Evolutionary conservation across 2,113 vertebrate genomes (phyloP).

Genomic region (Hyperopisus bebe): DNA sequence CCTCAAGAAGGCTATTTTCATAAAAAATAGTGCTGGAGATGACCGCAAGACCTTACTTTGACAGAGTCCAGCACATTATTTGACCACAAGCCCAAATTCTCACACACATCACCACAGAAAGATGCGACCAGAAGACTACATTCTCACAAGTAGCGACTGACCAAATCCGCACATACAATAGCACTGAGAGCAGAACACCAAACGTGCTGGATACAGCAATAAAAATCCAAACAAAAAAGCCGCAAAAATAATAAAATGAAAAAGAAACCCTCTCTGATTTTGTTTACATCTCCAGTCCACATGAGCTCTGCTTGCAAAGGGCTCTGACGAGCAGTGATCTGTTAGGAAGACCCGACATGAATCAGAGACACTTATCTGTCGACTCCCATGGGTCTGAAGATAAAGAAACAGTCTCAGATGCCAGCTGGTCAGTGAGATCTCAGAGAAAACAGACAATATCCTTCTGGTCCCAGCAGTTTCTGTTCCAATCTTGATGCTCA

Average conservation of each 20-base stretch:
- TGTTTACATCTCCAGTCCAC: neutral
- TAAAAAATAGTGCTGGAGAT: neutral
- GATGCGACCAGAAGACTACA: neutral
- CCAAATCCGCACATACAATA: neutral
- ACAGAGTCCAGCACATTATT: neutral
- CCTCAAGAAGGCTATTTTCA: neutral
- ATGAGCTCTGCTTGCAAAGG: neutral
- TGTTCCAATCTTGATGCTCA: neutral
- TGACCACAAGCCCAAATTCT: neutral
- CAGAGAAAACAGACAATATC: conserved; percentile 2
- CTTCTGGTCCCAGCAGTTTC: neutral
- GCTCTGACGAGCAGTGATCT: neutral
- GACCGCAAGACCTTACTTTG: neutral
- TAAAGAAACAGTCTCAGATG: neutral
- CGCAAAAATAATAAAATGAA: neutral
- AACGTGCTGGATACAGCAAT: neutral
- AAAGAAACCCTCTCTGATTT: neutral
- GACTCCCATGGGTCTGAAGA: neutral
- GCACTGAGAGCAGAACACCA: neutral
- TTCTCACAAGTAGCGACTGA: neutral
- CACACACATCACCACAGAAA: neutral
- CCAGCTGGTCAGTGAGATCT: neutral
- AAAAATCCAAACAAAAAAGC: neutral
- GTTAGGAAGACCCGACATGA: neutral
- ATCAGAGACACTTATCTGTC: neutral